Conservation (phyloP, 2,888 invertebrate genomes). For the Tachina lurida region DNA sequence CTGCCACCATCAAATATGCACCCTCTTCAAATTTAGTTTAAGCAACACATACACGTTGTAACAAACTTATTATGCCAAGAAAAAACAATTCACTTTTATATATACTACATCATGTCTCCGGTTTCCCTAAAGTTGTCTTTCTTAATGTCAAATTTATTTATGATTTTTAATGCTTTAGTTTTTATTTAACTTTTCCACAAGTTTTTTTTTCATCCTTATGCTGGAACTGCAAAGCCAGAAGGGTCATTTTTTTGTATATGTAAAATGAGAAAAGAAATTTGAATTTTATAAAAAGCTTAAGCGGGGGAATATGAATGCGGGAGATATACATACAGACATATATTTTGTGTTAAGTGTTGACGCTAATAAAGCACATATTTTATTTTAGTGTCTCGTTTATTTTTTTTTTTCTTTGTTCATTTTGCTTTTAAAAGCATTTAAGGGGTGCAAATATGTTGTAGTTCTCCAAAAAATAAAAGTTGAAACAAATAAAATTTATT, state of each 20-base stretch:
- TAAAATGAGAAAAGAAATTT: slow-evolving; percentile 20
- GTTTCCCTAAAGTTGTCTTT: slow-evolving; percentile 54
- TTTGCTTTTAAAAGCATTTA: slow-evolving; percentile 41
- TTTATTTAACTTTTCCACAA: slow-evolving; percentile 36
- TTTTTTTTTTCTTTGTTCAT: neutral
- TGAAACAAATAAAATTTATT: slow-evolving; percentile 64
- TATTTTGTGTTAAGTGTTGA: slow-evolving; percentile 70
- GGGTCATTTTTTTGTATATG: slow-evolving; percentile 55
- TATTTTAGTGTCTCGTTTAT: slow-evolving; percentile 49
- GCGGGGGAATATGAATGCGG: slow-evolving; percentile 12
- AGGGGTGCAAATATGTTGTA: slow-evolving; percentile 44
- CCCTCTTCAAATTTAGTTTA: no score
- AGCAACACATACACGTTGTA: no score
- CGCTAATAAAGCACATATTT: slow-evolving; percentile 70
- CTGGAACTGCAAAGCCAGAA: slow-evolving; percentile 51
- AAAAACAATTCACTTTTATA: no score
- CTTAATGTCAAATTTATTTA: slow-evolving; percentile 71
- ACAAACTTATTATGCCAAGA: no score
- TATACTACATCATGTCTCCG: slow-evolving; percentile 47
- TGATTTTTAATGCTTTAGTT: slow-evolving; percentile 67
- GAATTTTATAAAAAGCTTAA: slow-evolving; percentile 30
- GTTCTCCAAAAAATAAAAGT: slow-evolving; percentile 13
- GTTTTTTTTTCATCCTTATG: slow-evolving; percentile 6
- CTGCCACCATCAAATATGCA: no score
- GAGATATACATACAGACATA: neutral